phyloP scores from a whole-genome alignment of 2,888 invertebrate genomes.

The Torymus tubicola region DNA sequence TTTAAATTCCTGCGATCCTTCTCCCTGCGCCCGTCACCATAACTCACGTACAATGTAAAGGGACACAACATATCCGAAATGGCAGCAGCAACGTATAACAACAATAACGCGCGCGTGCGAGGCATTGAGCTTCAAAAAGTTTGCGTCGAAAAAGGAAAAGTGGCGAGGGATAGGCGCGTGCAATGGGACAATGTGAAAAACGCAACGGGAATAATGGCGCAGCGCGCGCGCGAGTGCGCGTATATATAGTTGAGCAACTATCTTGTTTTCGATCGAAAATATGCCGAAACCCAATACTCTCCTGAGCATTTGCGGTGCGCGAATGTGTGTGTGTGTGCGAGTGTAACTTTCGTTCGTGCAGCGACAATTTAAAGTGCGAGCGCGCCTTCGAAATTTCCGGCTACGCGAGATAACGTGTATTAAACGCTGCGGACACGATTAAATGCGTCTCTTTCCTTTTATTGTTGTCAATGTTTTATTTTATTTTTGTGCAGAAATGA shows the following conservation, averaged over 20 bases:
- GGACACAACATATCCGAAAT: constrained; percentile 30
- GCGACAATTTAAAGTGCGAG: not conserved
- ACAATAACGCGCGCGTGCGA: constrained; percentile 13
- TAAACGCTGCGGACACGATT: constrained; percentile 9
- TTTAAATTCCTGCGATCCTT: constrained; percentile 40
- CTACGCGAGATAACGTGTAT: constrained; percentile 9
- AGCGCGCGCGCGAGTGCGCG: too few relatives aligned
- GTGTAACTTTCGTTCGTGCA: constrained; percentile 15
- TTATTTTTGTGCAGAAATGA: not conserved
- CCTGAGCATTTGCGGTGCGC: not conserved
- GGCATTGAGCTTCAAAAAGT: not conserved
- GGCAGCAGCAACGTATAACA: not conserved
- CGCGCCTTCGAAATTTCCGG: constrained; percentile 30
- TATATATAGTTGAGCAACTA: constrained; percentile 40
- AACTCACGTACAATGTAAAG: constrained; percentile 43
- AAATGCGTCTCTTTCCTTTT: constrained; percentile 11
- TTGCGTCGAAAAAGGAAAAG: constrained; percentile 6
- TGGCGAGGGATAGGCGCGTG: not conserved
- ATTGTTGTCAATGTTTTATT: constrained; percentile 13
- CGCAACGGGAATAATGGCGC: constrained; percentile 28
- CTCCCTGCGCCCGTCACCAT: constrained; percentile 20
- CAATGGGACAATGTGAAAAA: constrained; percentile 26
- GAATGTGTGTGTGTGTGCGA: constrained; percentile 3
- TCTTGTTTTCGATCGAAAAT: constrained; percentile 36
- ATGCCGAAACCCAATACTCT: constrained; percentile 37